These are phyloP conservation scores for Nothobranchius kuhntae DNA, from an alignment of 2,113 vertebrate species.

Conservation along the genomic window DNA sequence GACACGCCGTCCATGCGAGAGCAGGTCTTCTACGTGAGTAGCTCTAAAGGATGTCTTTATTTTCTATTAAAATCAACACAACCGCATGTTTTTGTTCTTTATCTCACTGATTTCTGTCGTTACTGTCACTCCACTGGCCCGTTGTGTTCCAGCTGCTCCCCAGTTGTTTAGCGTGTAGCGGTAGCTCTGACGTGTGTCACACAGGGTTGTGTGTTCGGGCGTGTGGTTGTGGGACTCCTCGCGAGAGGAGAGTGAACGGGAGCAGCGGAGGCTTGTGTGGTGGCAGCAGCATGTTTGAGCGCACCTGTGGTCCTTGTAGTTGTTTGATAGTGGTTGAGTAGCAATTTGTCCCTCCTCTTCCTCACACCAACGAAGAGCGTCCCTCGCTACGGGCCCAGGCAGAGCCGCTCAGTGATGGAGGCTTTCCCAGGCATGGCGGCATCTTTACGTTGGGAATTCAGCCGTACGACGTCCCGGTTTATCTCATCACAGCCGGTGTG, in stretches of 20 bases:
- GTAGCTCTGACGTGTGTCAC: slow-evolving; percentile 58
- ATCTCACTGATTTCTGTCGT: slow-evolving; percentile 37
- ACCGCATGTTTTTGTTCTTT: neutral
- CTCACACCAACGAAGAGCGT: slow-evolving; percentile 65
- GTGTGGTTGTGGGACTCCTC: slow-evolving; percentile 40
- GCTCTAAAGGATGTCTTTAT: neutral
- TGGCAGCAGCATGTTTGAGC: slow-evolving; percentile 57
- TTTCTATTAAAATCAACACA: neutral
- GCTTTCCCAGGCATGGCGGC: slow-evolving; percentile 77
- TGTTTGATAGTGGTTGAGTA: slow-evolving; percentile 77
- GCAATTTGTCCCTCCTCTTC: slow-evolving; percentile 66
- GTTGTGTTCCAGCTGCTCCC: slow-evolving; percentile 76
- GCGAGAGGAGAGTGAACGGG: slow-evolving; percentile 39
- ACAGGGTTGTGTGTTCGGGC: slow-evolving; percentile 50
- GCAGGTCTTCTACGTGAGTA: slow-evolving; percentile 98
- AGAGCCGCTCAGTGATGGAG: slow-evolving; percentile 77
- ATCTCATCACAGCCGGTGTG: slow-evolving; percentile 66
- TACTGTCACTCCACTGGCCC: slow-evolving; percentile 64
- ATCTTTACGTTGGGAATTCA: slow-evolving; percentile 40
- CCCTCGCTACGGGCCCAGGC: slow-evolving; percentile 57
- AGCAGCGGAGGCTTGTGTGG: slow-evolving; percentile 47
- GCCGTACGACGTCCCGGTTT: slow-evolving; percentile 51
- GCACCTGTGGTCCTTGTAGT: slow-evolving; percentile 72
- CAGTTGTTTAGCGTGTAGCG: slow-evolving; percentile 68
- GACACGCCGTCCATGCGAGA: slow-evolving; percentile 96